Evolutionary conservation across 1,140 invertebrate genomes (phyloP), one percentile per base, ranked within the genome.

Genomic region (Drosophila takahashii): DNA sequence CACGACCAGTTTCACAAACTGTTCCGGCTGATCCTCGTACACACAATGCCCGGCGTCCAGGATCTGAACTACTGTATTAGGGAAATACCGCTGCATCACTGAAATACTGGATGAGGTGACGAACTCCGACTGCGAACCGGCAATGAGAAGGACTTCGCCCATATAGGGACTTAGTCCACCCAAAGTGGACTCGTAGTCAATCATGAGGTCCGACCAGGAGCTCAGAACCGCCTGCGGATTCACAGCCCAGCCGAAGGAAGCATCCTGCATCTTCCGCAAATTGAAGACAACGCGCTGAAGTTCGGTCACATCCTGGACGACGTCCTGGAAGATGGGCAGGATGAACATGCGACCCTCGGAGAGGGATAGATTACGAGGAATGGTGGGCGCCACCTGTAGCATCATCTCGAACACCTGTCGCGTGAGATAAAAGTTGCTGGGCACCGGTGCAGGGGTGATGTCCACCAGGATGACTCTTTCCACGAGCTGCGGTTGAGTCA

Each of bases 391-490:
- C 15, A 79, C 22, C 3, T 27, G 6, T 0, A 44, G 6, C 73
- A 79, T 79, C 10, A 44, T 11, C 22, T 76, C 32, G n/a, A 78
- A 66, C 3, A 77, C 9, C 2, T 56, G 22, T 8, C 13, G 4
- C 0, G 39, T 36, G 16, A 32, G 4, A 56, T 54, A 44, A 9
- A 6, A 13, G 37, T n/a, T 42, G 0, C 29, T 4, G 11, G 75
- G 70, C 13, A 74, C 22, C 3, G 27, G 18, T 5, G 50, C 70
- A 7, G 70, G 75, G 1, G 75, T 78, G 2, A 75, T 73, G 36
- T 78, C 76, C 39, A 80, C 64, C 29, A 70, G 32, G 8, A 78
- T 75, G 11, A 45, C 45, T 1, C 78, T 58, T 15, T 80, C 70
- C 27, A 80, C 70, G 1, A 67, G 41, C 9, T 75, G 18, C 0